Evolutionary conservation across 2,888 invertebrate species (phyloP).

Genomic region (Sesamia inferens): DNA sequence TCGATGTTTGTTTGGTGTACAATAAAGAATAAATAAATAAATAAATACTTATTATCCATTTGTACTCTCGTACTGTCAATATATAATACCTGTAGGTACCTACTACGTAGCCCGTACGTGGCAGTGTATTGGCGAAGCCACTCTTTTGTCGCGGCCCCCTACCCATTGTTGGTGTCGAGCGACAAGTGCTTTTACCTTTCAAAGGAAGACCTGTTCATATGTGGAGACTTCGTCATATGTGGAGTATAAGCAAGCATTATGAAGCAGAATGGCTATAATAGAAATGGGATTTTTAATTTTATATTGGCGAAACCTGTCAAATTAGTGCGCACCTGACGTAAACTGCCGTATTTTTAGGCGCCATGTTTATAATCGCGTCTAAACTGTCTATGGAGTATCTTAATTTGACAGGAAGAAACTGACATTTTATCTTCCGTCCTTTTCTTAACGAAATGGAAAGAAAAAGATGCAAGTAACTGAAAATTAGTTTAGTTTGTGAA

Average conservation of each 20-base stretch:
- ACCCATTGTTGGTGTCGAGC: conserved; percentile 72
- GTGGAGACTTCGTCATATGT: conserved; percentile 34
- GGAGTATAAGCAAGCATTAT: conserved; percentile 20
- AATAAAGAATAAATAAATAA: no score
- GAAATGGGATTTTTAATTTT: neutral
- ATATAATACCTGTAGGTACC: conserved; percentile 6
- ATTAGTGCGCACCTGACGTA: no score
- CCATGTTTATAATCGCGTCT: no score
- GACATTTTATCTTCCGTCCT: no score
- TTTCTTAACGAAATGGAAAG: no score
- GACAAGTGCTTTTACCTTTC: conserved; percentile 79
- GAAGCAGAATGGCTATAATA: neutral
- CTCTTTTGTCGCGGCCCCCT: conserved; percentile 72
- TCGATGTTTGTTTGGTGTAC: no score
- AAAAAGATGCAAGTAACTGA: no score
- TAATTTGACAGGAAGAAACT: no score
- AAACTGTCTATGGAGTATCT: no score
- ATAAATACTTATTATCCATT: neutral
- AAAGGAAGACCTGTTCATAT: conserved; percentile 68
- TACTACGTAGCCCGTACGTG: conserved; percentile 1
- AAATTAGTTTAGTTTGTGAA: no score
- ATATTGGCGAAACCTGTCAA: no score
- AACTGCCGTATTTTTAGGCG: no score
- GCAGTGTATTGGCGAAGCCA: conserved; percentile 48
- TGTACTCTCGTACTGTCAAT: neutral